phyloP scores from a whole-genome alignment of 2,113 vertebrate species.

The Anas platyrhynchos region DNA sequence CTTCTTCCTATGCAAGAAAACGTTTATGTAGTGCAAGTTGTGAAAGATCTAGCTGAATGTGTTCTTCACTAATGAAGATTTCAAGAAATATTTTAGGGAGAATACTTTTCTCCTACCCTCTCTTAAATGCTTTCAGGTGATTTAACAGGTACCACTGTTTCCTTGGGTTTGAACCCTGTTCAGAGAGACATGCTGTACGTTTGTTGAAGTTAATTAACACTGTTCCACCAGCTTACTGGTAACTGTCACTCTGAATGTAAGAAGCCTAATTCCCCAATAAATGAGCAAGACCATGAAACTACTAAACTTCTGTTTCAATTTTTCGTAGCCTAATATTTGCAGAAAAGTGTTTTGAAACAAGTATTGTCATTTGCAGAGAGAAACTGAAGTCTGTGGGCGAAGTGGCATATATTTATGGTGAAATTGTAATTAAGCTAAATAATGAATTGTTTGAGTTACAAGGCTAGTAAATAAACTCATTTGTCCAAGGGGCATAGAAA shows the following conservation, averaged over 20 bases:
- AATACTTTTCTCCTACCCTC: neutral
- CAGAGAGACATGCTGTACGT: neutral
- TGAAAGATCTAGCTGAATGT: neutral
- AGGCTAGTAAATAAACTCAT: neutral
- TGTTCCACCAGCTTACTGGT: neutral
- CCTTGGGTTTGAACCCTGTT: neutral
- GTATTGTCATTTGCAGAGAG: neutral
- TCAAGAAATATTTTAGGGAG: neutral
- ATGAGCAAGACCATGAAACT: neutral
- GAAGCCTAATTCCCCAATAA: neutral
- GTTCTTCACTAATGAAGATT: neutral
- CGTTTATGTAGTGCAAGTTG: neutral
- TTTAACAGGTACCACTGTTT: neutral
- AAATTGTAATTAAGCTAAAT: neutral
- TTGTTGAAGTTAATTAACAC: neutral
- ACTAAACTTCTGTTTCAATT: neutral
- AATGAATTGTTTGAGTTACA: neutral
- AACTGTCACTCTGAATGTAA: neutral
- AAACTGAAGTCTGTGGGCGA: neutral
- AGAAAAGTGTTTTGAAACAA: neutral
- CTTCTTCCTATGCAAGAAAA: neutral
- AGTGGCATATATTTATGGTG: neutral
- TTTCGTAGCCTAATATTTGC: neutral
- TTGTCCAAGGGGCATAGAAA: neutral
- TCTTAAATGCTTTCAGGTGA: neutral